These are phyloP conservation scores for Andrena dorsata DNA, from an alignment of 2,888 invertebrate genomes.

Conservation along the genomic window DNA sequence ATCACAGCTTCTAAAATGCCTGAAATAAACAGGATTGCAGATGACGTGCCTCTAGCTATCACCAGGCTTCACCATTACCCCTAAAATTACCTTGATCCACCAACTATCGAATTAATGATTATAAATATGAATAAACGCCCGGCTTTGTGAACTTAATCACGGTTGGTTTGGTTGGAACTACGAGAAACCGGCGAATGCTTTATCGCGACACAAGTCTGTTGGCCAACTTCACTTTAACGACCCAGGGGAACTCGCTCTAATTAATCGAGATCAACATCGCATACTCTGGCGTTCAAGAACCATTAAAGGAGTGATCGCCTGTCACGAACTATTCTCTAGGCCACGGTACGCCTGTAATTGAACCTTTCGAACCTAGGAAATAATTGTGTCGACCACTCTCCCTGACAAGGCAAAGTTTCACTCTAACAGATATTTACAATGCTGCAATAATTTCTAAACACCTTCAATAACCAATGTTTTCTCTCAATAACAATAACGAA, in stretches of 20 bases:
- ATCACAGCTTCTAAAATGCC: no score
- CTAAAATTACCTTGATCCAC: no score
- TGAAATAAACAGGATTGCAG: no score
- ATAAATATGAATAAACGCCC: background rate
- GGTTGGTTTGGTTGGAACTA: background rate
- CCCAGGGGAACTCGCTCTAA: constrained; percentile 43
- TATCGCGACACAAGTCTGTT: constrained; percentile 8
- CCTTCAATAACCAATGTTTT: no score
- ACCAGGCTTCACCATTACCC: no score
- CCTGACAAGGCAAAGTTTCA: background rate
- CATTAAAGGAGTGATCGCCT: constrained; percentile 52
- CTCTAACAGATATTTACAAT: background rate
- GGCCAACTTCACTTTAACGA: constrained; percentile 46
- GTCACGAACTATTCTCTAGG: constrained; percentile 44
- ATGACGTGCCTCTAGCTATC: no score
- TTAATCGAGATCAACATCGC: constrained; percentile 47
- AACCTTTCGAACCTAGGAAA: constrained; percentile 1
- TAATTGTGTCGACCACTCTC: background rate
- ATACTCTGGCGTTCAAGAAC: constrained; percentile 42
- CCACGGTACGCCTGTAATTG: constrained; percentile 19
- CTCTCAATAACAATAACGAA: no score
- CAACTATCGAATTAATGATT: background rate
- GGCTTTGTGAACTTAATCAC: background rate
- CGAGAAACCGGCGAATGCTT: constrained; percentile 6
- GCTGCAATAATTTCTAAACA: background rate